Base-by-base conservation (phyloP, 2,797 vertebrate genomes). In the Hydrocynus forskahlii region DNA sequence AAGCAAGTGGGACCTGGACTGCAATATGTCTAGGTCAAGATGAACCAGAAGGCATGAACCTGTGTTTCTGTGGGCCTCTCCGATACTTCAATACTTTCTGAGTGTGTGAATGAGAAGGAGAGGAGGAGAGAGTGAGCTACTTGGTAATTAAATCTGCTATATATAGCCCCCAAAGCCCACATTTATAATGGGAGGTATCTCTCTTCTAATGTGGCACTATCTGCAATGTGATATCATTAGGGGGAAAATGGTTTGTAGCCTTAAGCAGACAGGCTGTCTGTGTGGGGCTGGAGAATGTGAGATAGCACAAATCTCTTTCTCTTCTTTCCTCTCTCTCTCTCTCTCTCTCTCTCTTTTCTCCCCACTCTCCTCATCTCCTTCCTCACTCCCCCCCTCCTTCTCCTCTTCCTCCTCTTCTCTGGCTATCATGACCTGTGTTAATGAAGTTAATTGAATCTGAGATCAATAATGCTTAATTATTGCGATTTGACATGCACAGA, bases 401-500 rank as follows among this genome's bases (percentile, higher is more conserved):
- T 62, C 67, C 76, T 81, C 81, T 84, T 83, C 40, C 88, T 87
- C 84, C 59, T 87, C 87, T 91, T 82, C 84, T 84, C 74, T 77
- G 21, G 89, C 89, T 91, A 92, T 93, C 93, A 90, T 95, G 94
- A 94, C 95, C 96, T 90, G 94, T 92, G 93, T 97, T 99, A 98
- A 99, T 98, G 96, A 97, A 97, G 95, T 97, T 98, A 98, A 98
- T 97, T 98, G 96, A 98, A 98, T 97, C 95, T 94, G 92, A 92
- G 96, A 99, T 99, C 98, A 95, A 98, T 99, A 97, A 97, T 96
- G 94, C 95, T 97, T 99, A 98, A 99, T 98, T 99, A 98, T 97
- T 97, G 95, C 95, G 94, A 97, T 98, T 96, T 98, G 98, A 98
- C 96, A 96, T 95, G 95, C 93, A 89, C 93, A 96, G 96, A 97